Evolutionary conservation across 2,888 invertebrate species (phyloP).

Genomic region (Himalopsyche kuldschensis): DNA sequence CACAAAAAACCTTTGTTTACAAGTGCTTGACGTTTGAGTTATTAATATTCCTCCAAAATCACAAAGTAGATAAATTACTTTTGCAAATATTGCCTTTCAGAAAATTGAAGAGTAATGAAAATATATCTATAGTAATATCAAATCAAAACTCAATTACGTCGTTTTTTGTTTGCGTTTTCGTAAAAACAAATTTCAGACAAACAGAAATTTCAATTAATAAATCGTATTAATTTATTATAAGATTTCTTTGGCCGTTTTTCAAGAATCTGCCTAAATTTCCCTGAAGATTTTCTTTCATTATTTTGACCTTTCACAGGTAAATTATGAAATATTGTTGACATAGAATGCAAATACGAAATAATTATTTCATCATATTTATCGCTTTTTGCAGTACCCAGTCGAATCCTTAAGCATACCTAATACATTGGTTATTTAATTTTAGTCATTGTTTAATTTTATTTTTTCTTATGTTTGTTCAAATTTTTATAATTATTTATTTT

Average conservation of each 20-base stretch:
- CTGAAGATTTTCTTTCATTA: too few relatives aligned
- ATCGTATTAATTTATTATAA: neutral
- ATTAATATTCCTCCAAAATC: neutral
- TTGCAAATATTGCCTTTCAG: neutral
- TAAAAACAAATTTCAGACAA: neutral
- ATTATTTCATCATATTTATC: too few relatives aligned
- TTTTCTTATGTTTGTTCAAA: too few relatives aligned
- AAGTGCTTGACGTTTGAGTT: neutral
- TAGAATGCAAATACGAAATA: too few relatives aligned
- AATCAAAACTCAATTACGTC: neutral
- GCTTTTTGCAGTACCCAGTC: too few relatives aligned
- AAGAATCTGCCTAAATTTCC: neutral
- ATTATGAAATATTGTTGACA: too few relatives aligned
- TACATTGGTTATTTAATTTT: too few relatives aligned
- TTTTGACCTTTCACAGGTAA: too few relatives aligned
- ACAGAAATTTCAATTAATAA: neutral
- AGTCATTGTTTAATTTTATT: too few relatives aligned
- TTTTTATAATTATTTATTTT: too few relatives aligned
- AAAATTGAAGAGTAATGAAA: neutral
- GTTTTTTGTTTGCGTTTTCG: neutral
- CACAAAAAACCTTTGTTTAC: too few relatives aligned
- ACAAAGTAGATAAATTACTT: neutral
- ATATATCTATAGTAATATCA: neutral
- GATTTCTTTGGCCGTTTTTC: neutral
- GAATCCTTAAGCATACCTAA: too few relatives aligned